Conservation (phyloP, 1,140 invertebrate species). For the Anoplolepis gracilipes region DNA sequence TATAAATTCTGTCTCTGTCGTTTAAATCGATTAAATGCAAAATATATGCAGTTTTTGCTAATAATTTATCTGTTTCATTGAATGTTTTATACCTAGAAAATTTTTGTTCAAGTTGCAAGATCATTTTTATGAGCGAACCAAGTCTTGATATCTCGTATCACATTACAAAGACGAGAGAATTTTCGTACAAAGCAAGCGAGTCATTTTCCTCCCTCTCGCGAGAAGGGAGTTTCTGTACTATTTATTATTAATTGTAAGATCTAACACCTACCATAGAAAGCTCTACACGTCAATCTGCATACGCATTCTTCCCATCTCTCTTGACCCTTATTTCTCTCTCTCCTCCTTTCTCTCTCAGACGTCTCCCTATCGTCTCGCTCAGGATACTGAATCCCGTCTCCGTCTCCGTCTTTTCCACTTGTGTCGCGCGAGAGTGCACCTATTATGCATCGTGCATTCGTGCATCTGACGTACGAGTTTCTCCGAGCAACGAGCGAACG, state of each 20-base stretch:
- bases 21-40: too few relatives aligned
- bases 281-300: background rate
- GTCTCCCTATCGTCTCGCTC: conserved; percentile 10
- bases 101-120: too few relatives aligned
- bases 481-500: conserved; percentile 13
- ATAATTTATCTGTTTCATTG: too few relatives aligned
- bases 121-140: too few relatives aligned
- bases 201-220: background rate
- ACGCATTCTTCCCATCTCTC: background rate
- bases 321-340: conserved; percentile 20
- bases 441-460: conserved; percentile 20
- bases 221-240: background rate
- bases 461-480: conserved; percentile 44
- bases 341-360: conserved; percentile 8
- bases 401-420: background rate
- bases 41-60: too few relatives aligned
- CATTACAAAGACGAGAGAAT: background rate
- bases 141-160: background rate
- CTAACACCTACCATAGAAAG: background rate
- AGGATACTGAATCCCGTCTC: conserved; percentile 21
- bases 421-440: conserved; percentile 13
- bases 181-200: background rate
- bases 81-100: too few relatives aligned
- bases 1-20: too few relatives aligned
- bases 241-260: background rate